A percentile compares a stretch with the other conserved stretches of the same genome.
These are phyloP conservation scores for Trichoplusia ni DNA, from an alignment of 1,140 invertebrate genomes.

Conservation along the genomic window DNA sequence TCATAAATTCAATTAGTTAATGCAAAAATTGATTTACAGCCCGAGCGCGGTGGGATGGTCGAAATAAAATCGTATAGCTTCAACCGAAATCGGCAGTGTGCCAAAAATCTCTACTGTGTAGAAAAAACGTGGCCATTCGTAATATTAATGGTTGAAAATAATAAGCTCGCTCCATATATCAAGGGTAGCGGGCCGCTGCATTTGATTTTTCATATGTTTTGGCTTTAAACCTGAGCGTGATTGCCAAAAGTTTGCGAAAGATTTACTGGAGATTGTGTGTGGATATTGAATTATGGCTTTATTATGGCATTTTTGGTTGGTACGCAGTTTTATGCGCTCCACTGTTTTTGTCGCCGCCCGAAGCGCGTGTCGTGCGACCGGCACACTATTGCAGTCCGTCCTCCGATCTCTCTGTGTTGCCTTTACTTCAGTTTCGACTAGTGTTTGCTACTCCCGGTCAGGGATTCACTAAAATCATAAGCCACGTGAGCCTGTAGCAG, in stretches of 20 bases:
- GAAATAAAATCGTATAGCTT: conserved; percentile 50
- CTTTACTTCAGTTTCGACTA: too few relatives aligned
- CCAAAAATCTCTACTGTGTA: conserved; percentile 44
- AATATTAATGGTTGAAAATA: conserved; percentile 62
- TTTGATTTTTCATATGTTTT: conserved; percentile 59
- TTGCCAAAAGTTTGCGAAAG: conserved; percentile 36
- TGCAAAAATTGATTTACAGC: conserved; percentile 59
- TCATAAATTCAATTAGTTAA: conserved; percentile 61
- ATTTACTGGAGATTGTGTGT: conserved; percentile 28
- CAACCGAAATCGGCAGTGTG: conserved; percentile 44
- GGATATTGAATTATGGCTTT: conserved; percentile 33
- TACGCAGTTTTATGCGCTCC: neutral
- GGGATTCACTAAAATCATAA: too few relatives aligned
- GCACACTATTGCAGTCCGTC: too few relatives aligned
- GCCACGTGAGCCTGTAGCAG: too few relatives aligned
- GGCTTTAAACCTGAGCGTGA: conserved; percentile 31
- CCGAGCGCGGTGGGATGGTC: conserved; percentile 30
- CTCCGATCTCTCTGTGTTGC: too few relatives aligned
- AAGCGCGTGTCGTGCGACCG: too few relatives aligned
- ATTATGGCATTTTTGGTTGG: conserved; percentile 25
- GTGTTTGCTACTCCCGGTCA: too few relatives aligned
- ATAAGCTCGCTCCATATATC: conserved; percentile 57
- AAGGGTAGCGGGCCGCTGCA: conserved; percentile 35
- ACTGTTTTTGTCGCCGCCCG: neutral
- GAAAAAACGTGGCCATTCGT: conserved; percentile 52